Evolutionary conservation across 2,888 invertebrate species (phyloP).

Genomic region (Sarcophaga caerulescens): DNA sequence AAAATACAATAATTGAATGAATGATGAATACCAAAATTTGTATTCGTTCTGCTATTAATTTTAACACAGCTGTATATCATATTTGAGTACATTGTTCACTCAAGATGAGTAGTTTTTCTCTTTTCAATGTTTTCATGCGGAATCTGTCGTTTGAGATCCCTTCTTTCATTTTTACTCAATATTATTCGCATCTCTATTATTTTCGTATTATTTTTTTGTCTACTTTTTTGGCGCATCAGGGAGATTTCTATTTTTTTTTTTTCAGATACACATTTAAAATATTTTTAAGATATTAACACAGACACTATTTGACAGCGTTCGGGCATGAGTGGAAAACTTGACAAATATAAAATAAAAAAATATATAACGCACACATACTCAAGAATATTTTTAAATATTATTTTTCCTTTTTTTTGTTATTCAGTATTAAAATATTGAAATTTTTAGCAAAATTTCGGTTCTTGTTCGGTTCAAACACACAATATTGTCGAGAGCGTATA

Average conservation of each 20-base stretch:
- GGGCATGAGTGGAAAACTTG: slow-evolving; percentile 46
- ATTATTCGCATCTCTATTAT: slow-evolving; percentile 47
- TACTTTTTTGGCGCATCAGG: slow-evolving; percentile 30
- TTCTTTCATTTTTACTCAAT: slow-evolving; percentile 47
- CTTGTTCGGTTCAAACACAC: slow-evolving; percentile 48
- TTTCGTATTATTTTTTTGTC: slow-evolving; percentile 14
- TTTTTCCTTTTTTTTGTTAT: slow-evolving; percentile 43
- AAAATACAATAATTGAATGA: too few relatives aligned
- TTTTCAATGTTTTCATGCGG: slow-evolving; percentile 32
- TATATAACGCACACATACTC: slow-evolving; percentile 12
- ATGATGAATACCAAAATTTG: background rate
- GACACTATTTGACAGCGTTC: slow-evolving; percentile 58
- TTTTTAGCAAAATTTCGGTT: slow-evolving; percentile 36
- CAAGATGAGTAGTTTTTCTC: background rate
- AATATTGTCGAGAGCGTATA: slow-evolving; percentile 11
- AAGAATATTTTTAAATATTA: slow-evolving; percentile 50
- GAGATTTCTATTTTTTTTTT: slow-evolving; percentile 13
- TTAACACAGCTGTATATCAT: slow-evolving; percentile 41
- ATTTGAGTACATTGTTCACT: background rate
- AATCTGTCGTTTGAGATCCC: slow-evolving; percentile 39
- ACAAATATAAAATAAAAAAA: slow-evolving; percentile 4
- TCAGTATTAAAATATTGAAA: slow-evolving; percentile 53
- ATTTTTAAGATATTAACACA: slow-evolving; percentile 50
- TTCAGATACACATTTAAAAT: slow-evolving; percentile 39
- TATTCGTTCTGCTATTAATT: slow-evolving; percentile 27